Conservation (phyloP, 2,797 vertebrate genomes). For the Squalus acanthias region DNA sequence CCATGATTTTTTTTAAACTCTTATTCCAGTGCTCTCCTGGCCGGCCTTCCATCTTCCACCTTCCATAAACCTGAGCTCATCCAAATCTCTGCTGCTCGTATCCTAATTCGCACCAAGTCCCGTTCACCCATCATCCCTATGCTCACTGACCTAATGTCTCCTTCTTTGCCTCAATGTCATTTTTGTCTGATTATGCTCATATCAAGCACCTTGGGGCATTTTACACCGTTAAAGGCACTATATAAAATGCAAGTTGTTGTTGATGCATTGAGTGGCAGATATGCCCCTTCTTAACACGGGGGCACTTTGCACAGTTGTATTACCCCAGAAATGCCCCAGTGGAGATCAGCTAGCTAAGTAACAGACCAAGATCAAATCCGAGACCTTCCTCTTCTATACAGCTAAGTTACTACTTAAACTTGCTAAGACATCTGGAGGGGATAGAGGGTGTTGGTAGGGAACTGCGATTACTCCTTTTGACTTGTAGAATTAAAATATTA, state of each 20-base stretch:
- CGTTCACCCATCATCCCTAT: not conserved
- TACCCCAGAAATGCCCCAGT: not conserved
- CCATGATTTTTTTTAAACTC: too few relatives aligned
- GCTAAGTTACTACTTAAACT: not conserved
- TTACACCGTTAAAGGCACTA: not conserved
- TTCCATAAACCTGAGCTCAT: too few relatives aligned
- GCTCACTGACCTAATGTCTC: not conserved
- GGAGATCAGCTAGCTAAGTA: not conserved
- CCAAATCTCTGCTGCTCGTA: too few relatives aligned
- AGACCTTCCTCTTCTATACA: not conserved
- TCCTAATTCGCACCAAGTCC: too few relatives aligned
- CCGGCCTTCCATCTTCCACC: too few relatives aligned
- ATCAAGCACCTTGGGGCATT: not conserved
- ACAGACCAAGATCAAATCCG: not conserved
- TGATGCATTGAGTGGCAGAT: not conserved
- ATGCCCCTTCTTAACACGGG: not conserved
- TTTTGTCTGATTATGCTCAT: not conserved
- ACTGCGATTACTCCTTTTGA: not conserved
- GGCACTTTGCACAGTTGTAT: not conserved
- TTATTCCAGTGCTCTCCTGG: too few relatives aligned
- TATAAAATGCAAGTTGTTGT: not conserved
- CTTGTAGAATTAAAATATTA: not conserved
- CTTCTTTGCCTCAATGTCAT: not conserved
- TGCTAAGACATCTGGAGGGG: not conserved
- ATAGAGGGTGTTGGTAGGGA: not conserved